phyloP scores from a whole-genome alignment of 2,797 vertebrate species.

The Fistularia tabacaria region DNA sequence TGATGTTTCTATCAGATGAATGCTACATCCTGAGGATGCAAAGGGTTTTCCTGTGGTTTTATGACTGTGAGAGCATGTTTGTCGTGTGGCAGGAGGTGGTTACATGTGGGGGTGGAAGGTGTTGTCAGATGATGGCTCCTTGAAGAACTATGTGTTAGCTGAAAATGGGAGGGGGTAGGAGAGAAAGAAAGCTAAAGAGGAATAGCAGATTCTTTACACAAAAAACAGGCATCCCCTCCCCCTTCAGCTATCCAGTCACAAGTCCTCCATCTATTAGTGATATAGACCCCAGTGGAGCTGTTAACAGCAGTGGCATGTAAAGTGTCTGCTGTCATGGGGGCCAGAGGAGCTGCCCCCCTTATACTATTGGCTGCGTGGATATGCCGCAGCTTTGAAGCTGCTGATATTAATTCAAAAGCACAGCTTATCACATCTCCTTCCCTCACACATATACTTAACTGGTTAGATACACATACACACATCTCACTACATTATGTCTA shows the following conservation, averaged over 20 bases:
- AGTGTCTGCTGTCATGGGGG: slow-evolving; percentile 57
- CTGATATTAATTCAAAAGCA: slow-evolving; percentile 36
- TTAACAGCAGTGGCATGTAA: slow-evolving; percentile 65
- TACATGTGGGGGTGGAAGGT: slow-evolving; percentile 56
- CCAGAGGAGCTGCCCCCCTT: slow-evolving; percentile 53
- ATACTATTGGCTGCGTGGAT: slow-evolving; percentile 41
- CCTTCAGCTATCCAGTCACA: slow-evolving; percentile 42
- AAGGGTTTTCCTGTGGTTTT: slow-evolving; percentile 68
- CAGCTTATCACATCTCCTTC: slow-evolving; percentile 35
- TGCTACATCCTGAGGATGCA: slow-evolving; percentile 68
- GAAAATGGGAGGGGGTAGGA: slow-evolving; percentile 54
- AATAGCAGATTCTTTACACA: slow-evolving; percentile 65
- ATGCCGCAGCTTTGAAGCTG: slow-evolving; percentile 41
- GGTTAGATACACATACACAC: neutral
- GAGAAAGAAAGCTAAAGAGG: slow-evolving; percentile 59
- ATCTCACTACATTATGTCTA: slow-evolving; percentile 1
- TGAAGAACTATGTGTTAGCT: slow-evolving; percentile 66
- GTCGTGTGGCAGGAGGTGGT: slow-evolving; percentile 68
- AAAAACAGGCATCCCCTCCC: slow-evolving; percentile 63
- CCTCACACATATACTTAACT: neutral
- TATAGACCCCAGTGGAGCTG: slow-evolving; percentile 67
- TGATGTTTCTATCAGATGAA: slow-evolving; percentile 47
- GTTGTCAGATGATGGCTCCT: slow-evolving; percentile 74
- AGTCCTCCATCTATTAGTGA: slow-evolving; percentile 68
- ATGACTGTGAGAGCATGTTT: slow-evolving; percentile 52